Conservation (phyloP, 2,888 invertebrate genomes). For the Spisula subtruncata region DNA sequence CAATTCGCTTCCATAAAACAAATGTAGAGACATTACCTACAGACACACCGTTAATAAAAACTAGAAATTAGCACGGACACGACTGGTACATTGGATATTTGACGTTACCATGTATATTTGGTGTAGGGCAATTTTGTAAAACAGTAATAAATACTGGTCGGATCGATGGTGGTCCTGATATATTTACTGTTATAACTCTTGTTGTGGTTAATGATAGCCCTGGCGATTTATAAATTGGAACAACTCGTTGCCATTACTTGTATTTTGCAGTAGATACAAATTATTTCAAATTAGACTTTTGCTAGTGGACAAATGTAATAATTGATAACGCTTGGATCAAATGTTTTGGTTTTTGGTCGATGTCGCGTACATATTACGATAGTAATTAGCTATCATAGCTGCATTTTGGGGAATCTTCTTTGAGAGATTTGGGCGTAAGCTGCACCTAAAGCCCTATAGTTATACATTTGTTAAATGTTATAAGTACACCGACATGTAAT, state of each 20-base stretch:
- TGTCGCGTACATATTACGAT: background rate
- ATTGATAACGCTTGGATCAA: background rate
- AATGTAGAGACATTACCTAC: constrained; percentile 1
- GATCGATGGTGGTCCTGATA: background rate
- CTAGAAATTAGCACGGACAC: background rate
- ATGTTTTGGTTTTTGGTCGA: background rate
- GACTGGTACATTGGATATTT: background rate
- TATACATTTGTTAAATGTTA: too few relatives aligned
- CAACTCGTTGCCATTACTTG: background rate
- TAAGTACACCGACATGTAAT: too few relatives aligned
- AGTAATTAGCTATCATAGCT: too few relatives aligned
- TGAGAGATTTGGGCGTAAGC: too few relatives aligned
- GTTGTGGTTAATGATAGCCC: constrained; percentile 1
- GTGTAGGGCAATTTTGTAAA: background rate
- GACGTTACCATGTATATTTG: background rate
- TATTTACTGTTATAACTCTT: background rate
- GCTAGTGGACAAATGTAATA: background rate
- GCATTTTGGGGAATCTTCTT: too few relatives aligned
- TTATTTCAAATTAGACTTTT: background rate
- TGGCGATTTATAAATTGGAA: background rate
- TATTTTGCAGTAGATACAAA: background rate
- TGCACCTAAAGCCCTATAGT: too few relatives aligned
- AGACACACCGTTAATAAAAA: constrained; percentile 14
- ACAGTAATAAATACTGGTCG: constrained; percentile 15
- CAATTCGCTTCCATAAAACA: background rate